phyloP scores from a whole-genome alignment of 2,797 vertebrate species.

The Acrocephalus scirpaceus region DNA sequence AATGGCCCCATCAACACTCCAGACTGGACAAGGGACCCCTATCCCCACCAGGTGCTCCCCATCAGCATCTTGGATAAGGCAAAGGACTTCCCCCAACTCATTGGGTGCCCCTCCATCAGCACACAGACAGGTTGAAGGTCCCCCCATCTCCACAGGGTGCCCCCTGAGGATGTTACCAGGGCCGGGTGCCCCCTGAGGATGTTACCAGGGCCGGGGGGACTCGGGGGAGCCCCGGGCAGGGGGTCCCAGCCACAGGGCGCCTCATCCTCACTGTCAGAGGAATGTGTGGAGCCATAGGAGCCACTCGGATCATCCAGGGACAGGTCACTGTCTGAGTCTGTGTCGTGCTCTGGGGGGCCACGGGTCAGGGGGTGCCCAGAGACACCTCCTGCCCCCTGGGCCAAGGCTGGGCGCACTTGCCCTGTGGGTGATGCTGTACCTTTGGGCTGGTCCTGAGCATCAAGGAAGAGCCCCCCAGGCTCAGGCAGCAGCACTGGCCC shows the following conservation, averaged over 20 bases:
- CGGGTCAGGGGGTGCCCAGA: background rate
- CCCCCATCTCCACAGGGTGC: background rate
- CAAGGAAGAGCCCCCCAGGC: slow-evolving; percentile 81
- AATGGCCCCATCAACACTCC: background rate
- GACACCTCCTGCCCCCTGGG: background rate
- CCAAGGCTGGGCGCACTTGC: rapidly evolving
- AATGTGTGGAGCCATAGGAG: slow-evolving; percentile 91
- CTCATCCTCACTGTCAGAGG: slow-evolving; percentile 92
- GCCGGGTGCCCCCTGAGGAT: background rate
- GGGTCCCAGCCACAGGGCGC: slow-evolving; percentile 86
- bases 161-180: background rate
- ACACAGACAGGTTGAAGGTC: background rate
- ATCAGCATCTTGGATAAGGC: no score
- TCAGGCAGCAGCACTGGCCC: slow-evolving; percentile 82
- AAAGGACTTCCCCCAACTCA: background rate
- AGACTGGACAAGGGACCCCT: no score
- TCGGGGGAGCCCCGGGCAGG: rapidly evolving
- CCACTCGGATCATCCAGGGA: slow-evolving; percentile 91
- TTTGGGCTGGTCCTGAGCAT: slow-evolving; percentile 77
- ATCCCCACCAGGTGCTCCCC: background rate
- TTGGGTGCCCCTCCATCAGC: background rate
- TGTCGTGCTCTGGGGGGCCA: slow-evolving; percentile 80
- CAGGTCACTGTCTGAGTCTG: slow-evolving; percentile 93
- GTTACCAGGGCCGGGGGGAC: background rate
- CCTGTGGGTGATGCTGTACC: slow-evolving; percentile 63